Evolutionary conservation across 1,140 invertebrate genomes (phyloP).

Genomic region (Drosophila teissieri): DNA sequence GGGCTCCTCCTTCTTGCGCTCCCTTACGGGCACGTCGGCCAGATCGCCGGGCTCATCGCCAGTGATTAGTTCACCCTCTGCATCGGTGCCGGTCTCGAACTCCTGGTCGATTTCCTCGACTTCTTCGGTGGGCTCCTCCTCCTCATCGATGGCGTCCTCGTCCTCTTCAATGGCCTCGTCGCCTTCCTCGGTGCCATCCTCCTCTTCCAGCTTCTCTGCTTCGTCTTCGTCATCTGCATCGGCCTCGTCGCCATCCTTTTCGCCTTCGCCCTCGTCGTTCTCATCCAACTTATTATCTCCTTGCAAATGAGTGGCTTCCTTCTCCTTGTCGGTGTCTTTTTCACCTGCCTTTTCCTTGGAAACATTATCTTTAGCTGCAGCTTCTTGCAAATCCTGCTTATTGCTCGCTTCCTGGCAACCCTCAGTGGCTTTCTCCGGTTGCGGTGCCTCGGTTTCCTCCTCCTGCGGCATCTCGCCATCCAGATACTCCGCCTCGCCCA

Average conservation of each 20-base stretch:
- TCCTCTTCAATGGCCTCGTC: slow-evolving; percentile 2
- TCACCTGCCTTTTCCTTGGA: not conserved
- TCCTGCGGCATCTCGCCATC: slow-evolving; percentile 52
- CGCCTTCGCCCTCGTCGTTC: slow-evolving; percentile 8
- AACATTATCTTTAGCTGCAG: not conserved
- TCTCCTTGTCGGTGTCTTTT: not conserved
- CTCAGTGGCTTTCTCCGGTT: not conserved
- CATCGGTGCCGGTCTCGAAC: slow-evolving; percentile 33
- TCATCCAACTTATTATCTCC: not conserved
- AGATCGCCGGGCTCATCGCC: slow-evolving; percentile 55
- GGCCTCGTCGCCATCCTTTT: not conserved
- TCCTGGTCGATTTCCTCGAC: slow-evolving; percentile 9
- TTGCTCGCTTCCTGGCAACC: not conserved
- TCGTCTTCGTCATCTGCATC: slow-evolving; percentile 16
- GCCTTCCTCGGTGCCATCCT: not conserved
- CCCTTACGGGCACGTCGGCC: slow-evolving; percentile 5
- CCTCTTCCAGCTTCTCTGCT: slow-evolving; percentile 2
- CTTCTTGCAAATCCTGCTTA: not conserved
- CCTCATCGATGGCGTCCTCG: not conserved
- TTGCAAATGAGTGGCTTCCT: not conserved
- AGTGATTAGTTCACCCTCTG: slow-evolving; percentile 56
- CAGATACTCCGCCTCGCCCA: slow-evolving; percentile 64
- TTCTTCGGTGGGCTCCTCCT: slow-evolving; percentile 9
- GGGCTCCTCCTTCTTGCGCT: slow-evolving; percentile 56
- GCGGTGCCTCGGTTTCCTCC: slow-evolving; percentile 10